A percentile compares a stretch with the other conserved stretches of the same genome.
Evolutionary conservation across 2,113 vertebrate genomes (phyloP).

Genomic region (Dasyurus viverrinus): DNA sequence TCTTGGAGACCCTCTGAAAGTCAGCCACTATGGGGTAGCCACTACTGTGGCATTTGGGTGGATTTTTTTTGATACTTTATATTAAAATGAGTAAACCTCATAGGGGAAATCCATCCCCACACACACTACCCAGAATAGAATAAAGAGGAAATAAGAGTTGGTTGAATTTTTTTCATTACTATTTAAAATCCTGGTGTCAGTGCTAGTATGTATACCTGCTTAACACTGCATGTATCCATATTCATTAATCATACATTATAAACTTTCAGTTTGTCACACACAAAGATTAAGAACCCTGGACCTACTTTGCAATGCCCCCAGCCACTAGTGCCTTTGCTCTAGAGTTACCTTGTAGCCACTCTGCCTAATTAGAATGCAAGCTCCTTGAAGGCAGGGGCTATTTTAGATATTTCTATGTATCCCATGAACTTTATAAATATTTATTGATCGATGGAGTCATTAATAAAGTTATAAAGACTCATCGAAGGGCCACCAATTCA

Average conservation of each 20-base stretch:
- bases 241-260: not conserved
- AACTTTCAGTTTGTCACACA: not conserved
- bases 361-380: not conserved
- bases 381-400: not conserved
- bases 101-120: no score
- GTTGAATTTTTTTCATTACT: not conserved
- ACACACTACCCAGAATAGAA: no score
- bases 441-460: not conserved
- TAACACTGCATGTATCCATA: not conserved
- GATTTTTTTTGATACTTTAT: not conserved
- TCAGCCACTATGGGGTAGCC: not conserved
- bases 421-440: not conserved
- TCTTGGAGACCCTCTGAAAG: not conserved
- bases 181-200: not conserved
- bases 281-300: not conserved
- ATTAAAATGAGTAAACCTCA: not conserved
- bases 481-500: not conserved
- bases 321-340: not conserved
- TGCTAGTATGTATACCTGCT: not conserved
- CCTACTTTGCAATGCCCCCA: not conserved
- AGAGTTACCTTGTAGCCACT: not conserved
- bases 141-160: not conserved
- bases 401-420: not conserved
- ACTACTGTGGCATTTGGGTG: not conserved
- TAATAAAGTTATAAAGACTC: not conserved